phyloP scores from a whole-genome alignment of 2,888 invertebrate species.

The Beris morrisii region DNA sequence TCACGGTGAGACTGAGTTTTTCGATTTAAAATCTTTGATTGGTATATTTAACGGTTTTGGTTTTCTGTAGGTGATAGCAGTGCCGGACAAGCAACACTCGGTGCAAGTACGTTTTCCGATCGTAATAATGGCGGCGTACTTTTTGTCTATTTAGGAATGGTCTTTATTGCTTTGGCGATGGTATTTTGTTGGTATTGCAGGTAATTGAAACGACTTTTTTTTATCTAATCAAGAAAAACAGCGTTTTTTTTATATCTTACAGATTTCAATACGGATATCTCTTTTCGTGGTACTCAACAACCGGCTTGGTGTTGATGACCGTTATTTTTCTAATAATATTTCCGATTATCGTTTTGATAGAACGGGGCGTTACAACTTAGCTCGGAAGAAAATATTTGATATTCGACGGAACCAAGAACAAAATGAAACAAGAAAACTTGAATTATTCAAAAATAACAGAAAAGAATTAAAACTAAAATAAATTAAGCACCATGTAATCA shows the following conservation, averaged over 20 bases:
- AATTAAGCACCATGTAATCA: not conserved
- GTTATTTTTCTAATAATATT: conserved; percentile 42
- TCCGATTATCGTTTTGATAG: conserved; percentile 43
- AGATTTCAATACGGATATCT: conserved; percentile 62
- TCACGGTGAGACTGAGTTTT: conserved; percentile 3
- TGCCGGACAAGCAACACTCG: conserved; percentile 22
- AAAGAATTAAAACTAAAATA: conserved; percentile 2
- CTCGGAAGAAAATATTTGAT: conserved; percentile 5
- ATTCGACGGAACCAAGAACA: conserved; percentile 7
- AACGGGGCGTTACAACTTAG: conserved; percentile 35
- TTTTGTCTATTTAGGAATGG: conserved; percentile 42
- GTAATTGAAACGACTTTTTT: conserved; percentile 34
- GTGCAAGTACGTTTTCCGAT: conserved; percentile 31
- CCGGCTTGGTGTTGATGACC: conserved; percentile 44
- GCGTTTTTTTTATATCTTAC: conserved; percentile 30
- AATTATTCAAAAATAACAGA: conserved; percentile 8
- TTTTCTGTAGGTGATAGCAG: conserved; percentile 15
- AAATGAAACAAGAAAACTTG: not conserved
- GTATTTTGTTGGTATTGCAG: conserved; percentile 45
- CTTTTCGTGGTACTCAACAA: conserved; percentile 54
- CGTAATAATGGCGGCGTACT: conserved; percentile 35
- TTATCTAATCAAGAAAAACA: not conserved
- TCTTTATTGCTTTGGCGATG: conserved; percentile 41
- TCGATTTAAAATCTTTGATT: too few species aligned
- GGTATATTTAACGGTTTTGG: not conserved